phyloP scores from a whole-genome alignment of 2,797 vertebrate species.

The Sphaeramia orbicularis region DNA sequence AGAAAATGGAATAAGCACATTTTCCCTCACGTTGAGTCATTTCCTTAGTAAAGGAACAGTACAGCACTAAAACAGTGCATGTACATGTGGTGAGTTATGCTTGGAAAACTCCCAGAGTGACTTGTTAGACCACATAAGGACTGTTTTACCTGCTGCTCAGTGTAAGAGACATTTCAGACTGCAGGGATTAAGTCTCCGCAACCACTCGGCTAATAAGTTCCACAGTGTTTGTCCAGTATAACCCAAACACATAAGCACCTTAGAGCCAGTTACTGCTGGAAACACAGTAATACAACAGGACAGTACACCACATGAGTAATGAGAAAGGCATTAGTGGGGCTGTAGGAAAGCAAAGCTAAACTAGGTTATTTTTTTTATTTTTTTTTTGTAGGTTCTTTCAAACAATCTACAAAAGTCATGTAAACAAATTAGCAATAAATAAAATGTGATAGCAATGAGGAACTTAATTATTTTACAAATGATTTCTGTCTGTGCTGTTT shows the following conservation, averaged over 20 bases:
- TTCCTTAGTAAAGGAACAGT: not conserved
- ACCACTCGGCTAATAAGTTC: slow-evolving; percentile 31
- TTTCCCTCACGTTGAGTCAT: not conserved
- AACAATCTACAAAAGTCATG: not conserved
- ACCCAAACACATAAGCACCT: slow-evolving; percentile 10
- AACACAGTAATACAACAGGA: slow-evolving; percentile 15
- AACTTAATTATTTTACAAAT: not conserved
- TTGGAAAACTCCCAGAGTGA: slow-evolving; percentile 34
- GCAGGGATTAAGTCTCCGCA: slow-evolving; percentile 28
- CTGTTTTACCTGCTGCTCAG: slow-evolving; percentile 31
- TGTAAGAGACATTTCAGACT: slow-evolving; percentile 31
- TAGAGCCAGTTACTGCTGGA: slow-evolving; percentile 12
- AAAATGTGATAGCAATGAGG: not conserved
- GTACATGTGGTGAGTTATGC: not conserved
- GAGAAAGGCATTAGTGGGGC: not conserved
- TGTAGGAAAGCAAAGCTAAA: not conserved
- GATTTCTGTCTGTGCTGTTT: too few species aligned
- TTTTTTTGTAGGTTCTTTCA: not conserved
- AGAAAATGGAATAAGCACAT: not conserved
- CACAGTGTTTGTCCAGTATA: slow-evolving; percentile 25
- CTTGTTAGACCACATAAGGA: slow-evolving; percentile 54
- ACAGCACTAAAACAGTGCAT: not conserved
- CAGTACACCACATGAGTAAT: not conserved
- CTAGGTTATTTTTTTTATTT: too few species aligned
- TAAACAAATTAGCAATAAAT: not conserved